Conservation (phyloP, 1,140 invertebrate species). For the Telenomus remus region DNA sequence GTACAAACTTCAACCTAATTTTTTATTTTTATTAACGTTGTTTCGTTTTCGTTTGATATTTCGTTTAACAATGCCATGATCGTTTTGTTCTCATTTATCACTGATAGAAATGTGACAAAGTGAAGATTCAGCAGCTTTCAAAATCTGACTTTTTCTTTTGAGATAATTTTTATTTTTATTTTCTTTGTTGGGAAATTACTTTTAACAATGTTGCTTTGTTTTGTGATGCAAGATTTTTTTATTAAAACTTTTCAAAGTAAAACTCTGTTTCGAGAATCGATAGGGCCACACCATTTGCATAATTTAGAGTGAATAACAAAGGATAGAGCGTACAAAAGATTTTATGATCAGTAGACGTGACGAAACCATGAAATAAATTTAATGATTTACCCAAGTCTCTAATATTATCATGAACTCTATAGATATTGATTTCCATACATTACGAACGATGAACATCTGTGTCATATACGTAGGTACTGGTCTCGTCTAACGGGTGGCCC, state of each 20-base stretch:
- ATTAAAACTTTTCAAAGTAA: not conserved
- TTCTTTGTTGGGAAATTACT: too few relatives aligned
- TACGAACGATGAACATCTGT: slow-evolving; percentile 51
- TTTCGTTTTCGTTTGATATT: too few relatives aligned
- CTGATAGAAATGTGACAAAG: too few relatives aligned
- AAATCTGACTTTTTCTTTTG: too few relatives aligned
- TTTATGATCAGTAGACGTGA: slow-evolving; percentile 17
- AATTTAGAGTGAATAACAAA: not conserved
- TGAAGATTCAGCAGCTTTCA: too few relatives aligned
- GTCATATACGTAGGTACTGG: slow-evolving; percentile 42
- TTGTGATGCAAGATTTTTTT: too few relatives aligned
- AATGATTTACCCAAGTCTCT: slow-evolving; percentile 24
- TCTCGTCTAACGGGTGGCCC: slow-evolving; percentile 31
- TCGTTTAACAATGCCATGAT: too few relatives aligned
- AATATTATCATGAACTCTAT: slow-evolving; percentile 46
- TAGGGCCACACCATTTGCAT: not conserved
- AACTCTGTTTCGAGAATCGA: not conserved
- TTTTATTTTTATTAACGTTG: too few relatives aligned
- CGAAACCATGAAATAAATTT: slow-evolving; percentile 21
- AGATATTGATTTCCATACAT: slow-evolving; percentile 54
- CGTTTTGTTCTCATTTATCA: too few relatives aligned
- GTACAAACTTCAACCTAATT: not conserved
- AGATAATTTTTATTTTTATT: too few relatives aligned
- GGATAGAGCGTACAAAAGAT: not conserved
- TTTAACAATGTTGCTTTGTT: too few relatives aligned